These are phyloP conservation scores for Aspiorhynchus laticeps DNA, from an alignment of 2,113 vertebrate species.

Conservation along the genomic window DNA sequence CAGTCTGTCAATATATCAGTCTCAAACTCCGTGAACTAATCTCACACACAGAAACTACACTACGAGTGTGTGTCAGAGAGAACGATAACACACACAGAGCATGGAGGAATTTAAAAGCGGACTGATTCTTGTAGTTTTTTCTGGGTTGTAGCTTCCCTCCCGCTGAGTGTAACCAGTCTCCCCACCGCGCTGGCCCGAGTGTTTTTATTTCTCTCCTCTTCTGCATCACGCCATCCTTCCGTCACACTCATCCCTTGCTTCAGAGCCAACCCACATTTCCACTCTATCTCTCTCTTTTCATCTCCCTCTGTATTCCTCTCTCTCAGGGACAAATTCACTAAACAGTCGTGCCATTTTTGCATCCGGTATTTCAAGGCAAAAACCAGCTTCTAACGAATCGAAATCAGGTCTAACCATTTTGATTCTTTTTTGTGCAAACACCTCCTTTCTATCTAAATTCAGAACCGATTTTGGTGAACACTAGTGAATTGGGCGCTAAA, in stretches of 20 bases:
- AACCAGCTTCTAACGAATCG: neutral
- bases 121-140: conserved; percentile 20
- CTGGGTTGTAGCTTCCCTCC: conserved; percentile 32
- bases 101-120: conserved; percentile 47
- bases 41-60: conserved; percentile 17
- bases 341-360: neutral
- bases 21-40: conserved; percentile 43
- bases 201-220: conserved; percentile 35
- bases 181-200: conserved; percentile 41
- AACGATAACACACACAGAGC: neutral
- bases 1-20: conserved; percentile 58
- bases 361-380: neutral
- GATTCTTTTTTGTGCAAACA: neutral
- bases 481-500: neutral
- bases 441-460: conserved; percentile 2
- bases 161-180: conserved; percentile 42
- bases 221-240: conserved; percentile 12
- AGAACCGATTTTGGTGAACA: neutral
- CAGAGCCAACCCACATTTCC: conserved; percentile 32
- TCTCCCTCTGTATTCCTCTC: conserved; percentile 7
- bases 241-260: conserved; percentile 35
- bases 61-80: conserved; percentile 19
- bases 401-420: too few species aligned
- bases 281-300: conserved; percentile 29
- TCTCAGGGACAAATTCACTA: conserved; percentile 2